Conservation (phyloP, 2,888 invertebrate species). For the Cantharis lateralis region DNA sequence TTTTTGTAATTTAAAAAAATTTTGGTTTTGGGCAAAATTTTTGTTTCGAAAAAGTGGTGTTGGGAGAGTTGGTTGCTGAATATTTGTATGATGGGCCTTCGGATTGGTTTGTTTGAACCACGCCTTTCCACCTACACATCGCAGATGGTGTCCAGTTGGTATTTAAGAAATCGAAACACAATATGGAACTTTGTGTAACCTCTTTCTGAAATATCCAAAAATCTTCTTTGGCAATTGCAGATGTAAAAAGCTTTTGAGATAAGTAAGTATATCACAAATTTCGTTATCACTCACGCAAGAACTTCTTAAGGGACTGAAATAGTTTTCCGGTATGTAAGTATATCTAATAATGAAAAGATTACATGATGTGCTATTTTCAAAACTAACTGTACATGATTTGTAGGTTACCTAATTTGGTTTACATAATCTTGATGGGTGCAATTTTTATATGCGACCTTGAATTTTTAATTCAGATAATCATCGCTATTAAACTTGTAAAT, state of each 20-base stretch:
- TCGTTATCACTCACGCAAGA: background rate
- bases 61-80: background rate
- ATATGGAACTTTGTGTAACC: background rate
- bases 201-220: background rate
- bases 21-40: background rate
- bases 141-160: constrained; percentile 37
- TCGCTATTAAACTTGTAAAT: background rate
- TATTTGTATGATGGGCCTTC: constrained; percentile 27
- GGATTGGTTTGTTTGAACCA: constrained; percentile 45
- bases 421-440: background rate
- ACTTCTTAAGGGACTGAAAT: background rate
- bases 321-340: background rate
- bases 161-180: background rate
- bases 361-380: background rate
- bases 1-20: no score
- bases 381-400: background rate
- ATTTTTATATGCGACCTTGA: background rate
- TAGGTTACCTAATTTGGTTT: background rate
- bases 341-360: background rate
- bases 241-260: background rate
- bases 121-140: constrained; percentile 48
- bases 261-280: background rate
- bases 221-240: background rate
- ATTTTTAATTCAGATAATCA: background rate
- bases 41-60: background rate